Conservation (phyloP, 2,888 invertebrate species). For the Phymatocera aterrima region DNA sequence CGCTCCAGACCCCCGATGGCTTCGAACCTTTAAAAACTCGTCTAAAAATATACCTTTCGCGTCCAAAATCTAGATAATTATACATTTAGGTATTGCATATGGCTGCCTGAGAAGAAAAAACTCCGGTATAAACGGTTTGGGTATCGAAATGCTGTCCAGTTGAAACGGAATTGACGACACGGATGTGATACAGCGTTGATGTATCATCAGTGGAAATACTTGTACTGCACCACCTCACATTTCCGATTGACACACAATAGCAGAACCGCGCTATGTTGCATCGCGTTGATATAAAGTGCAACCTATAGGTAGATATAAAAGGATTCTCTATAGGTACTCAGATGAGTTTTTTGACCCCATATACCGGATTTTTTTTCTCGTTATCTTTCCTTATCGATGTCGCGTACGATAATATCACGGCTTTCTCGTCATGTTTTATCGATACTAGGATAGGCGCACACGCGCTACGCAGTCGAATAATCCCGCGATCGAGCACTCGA, state of each 20-base stretch:
- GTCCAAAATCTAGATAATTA: background rate
- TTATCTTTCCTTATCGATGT: background rate
- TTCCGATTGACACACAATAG: background rate
- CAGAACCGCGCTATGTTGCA: background rate
- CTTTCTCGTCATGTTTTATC: no score
- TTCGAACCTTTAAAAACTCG: constrained; percentile 43
- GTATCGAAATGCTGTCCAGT: background rate
- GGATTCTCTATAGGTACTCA: background rate
- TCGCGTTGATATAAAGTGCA: constrained; percentile 1
- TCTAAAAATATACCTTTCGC: constrained; percentile 37
- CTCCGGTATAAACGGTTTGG: background rate
- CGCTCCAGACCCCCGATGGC: constrained; percentile 38
- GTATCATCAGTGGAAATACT: background rate
- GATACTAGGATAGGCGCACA: no score
- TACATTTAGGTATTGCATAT: no score
- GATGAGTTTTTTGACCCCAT: constrained; percentile 12
- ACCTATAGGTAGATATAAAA: no score
- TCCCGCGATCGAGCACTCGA: no score
- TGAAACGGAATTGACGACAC: background rate
- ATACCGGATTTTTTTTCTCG: background rate
- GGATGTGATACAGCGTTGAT: background rate
- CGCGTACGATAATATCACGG: no score
- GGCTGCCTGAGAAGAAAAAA: background rate
- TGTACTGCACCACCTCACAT: background rate
- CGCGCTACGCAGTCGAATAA: no score